Base-by-base conservation (phyloP, 2,888 invertebrate species). In the Drosophila anomalata region DNA sequence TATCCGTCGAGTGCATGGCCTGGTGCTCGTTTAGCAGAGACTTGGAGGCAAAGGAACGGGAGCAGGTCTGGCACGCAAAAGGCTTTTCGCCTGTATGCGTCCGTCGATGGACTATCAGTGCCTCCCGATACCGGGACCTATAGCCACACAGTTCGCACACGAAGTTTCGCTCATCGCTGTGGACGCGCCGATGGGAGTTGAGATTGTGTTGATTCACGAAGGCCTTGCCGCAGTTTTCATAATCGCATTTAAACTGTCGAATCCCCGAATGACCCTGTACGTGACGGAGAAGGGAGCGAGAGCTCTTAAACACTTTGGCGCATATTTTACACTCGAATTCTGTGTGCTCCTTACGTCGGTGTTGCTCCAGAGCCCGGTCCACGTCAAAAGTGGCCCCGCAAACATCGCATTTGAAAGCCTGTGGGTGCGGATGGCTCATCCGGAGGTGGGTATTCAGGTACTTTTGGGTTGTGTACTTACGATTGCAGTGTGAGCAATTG, bases 51-150 rank as follows among this genome's bases (percentile, higher is more conserved):
- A 90, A 90, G 22, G 80, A 69, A 12, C 90, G 86, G 1, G 55
- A 65, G 44, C 90, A 90, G 0, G 76, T 72, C 26, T 76, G 75
- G 44, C 90, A 90, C 31, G 79, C 73, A 47, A 79, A 90, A 0
- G 90, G 90, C 24, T 85, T 88, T 31, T 89, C 90, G 3, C 90
- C 89, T 1, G 90, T 90, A 51, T 90, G 90, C 0, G 79, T 81
- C 12, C 90, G 87, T 3, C 78, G 76, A 61, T 90, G 90, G 2
- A 89, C 89, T 8, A 78, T 80, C 3, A 90, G 58, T 4, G 80
- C 88, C 42, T 82, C 85, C 3, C 84, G 78, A 29, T 83, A 86
- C 9, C 88, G 83, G 3, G 86, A 89, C 2, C 87, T 77, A 55
- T 83, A 86, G 14, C 90, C 90, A 31, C 90, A 90, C 31, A 85